phyloP scores from a whole-genome alignment of 2,888 invertebrate genomes.

The Aphidius colemani region DNA sequence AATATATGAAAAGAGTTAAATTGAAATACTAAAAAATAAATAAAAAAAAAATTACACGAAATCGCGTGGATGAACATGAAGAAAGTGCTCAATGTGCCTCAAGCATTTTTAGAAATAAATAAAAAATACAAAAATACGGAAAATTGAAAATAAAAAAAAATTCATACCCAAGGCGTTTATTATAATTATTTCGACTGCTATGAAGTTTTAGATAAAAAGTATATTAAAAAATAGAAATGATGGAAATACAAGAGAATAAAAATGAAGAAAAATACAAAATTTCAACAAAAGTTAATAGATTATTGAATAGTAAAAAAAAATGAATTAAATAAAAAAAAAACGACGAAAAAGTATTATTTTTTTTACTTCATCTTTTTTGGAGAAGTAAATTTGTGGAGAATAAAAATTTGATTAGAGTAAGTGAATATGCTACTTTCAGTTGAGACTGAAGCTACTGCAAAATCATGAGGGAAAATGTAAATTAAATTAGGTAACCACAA shows the following conservation, averaged over 20 bases:
- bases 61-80: conserved; percentile 1
- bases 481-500: too few relatives aligned
- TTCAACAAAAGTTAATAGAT: conserved; percentile 6
- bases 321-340: too few relatives aligned
- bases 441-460: too few relatives aligned
- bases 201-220: conserved; percentile 9
- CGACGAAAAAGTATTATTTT: too few relatives aligned
- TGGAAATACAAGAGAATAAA: conserved; percentile 13
- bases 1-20: conserved; percentile 11
- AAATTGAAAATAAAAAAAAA: neutral
- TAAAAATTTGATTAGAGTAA: too few relatives aligned
- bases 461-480: too few relatives aligned
- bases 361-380: too few relatives aligned
- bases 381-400: too few relatives aligned
- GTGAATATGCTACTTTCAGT: too few relatives aligned
- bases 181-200: conserved; percentile 13
- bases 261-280: conserved; percentile 3
- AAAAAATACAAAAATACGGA: conserved; percentile 5
- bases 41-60: conserved; percentile 5
- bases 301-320: too few relatives aligned
- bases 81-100: conserved; percentile 6
- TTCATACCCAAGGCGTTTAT: conserved; percentile 5
- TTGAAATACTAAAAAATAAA: neutral
- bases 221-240: conserved; percentile 4
- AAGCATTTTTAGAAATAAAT: conserved; percentile 3